Conservation (phyloP, 2,888 invertebrate genomes). For the Acanthococcus lagerstroemiae region DNA sequence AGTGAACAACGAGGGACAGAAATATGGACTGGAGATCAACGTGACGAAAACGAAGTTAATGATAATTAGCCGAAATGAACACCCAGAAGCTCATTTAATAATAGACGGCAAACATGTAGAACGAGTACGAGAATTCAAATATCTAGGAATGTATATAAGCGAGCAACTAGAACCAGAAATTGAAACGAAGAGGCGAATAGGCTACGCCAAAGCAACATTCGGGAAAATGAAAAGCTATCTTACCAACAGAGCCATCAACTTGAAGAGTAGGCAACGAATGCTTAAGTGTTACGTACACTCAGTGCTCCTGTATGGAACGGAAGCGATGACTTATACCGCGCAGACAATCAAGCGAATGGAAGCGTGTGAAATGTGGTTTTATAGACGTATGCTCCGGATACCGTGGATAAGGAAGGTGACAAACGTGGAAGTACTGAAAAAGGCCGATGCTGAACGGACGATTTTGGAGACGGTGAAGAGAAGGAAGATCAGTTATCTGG, state of each 20-base stretch:
- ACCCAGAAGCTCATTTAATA: background rate
- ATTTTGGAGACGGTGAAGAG: too few species aligned
- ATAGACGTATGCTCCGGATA: too few species aligned
- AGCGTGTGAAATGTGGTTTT: too few species aligned
- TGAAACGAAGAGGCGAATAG: conserved; percentile 6
- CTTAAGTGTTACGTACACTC: conserved; percentile 28
- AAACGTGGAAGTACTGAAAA: too few species aligned
- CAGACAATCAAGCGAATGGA: conserved; percentile 20
- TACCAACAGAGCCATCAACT: conserved; percentile 13
- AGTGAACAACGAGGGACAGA: background rate
- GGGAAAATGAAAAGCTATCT: conserved; percentile 12
- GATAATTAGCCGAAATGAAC: background rate
- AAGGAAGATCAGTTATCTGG: too few species aligned
- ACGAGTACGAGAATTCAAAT: conserved; percentile 8
- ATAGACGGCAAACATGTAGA: conserved; percentile 4
- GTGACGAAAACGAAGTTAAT: conserved; percentile 16
- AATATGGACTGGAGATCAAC: conserved; percentile 4
- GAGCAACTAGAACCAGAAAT: conserved; percentile 1
- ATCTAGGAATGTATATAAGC: conserved; percentile 8
- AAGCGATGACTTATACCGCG: conserved; percentile 22
- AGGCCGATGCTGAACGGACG: too few species aligned
- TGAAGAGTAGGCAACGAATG: conserved; percentile 16
- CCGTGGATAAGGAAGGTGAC: too few species aligned
- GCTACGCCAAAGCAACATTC: conserved; percentile 12
- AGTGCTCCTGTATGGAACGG: conserved; percentile 24